A percentile compares a stretch with the other conserved stretches of the same genome.
Evolutionary conservation across 2,888 invertebrate species (phyloP).

Genomic region (Leucoptera coffeella): DNA sequence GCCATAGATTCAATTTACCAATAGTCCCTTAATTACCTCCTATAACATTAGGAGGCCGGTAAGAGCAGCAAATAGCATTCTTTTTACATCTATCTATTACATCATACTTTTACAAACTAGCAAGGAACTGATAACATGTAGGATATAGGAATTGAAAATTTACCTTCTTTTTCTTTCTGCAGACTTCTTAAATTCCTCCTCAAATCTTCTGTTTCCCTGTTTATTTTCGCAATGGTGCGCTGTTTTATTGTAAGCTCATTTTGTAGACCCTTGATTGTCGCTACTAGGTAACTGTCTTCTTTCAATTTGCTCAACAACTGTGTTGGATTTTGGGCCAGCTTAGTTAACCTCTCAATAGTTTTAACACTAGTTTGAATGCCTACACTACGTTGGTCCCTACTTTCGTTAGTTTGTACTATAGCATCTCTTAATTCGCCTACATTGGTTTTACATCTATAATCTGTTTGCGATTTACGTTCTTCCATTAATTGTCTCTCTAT

Average conservation of each 20-base stretch:
- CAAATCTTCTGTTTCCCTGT: conserved; percentile 69
- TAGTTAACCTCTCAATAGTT: conserved; percentile 32
- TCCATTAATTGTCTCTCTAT: conserved; percentile 60
- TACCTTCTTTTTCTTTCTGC: conserved; percentile 70
- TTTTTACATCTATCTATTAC: too few species aligned
- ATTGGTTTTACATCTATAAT: conserved; percentile 50
- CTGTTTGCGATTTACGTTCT: conserved; percentile 33
- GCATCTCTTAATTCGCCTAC: conserved; percentile 19
- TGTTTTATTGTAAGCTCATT: conserved; percentile 69
- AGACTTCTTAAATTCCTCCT: conserved; percentile 68
- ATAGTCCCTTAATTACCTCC: too few species aligned
- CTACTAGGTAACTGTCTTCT: conserved; percentile 71
- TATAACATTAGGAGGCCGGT: too few species aligned
- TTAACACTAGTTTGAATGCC: conserved; percentile 30
- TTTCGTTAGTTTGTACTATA: conserved; percentile 45
- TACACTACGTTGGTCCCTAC: conserved; percentile 16
- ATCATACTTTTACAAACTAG: too few species aligned
- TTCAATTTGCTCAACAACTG: conserved; percentile 46
- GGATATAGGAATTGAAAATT: neutral
- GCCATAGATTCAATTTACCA: too few species aligned
- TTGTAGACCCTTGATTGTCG: conserved; percentile 74
- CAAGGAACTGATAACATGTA: too few species aligned
- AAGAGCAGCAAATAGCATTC: too few species aligned
- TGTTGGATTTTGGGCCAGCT: conserved; percentile 49
- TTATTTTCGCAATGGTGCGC: conserved; percentile 63